phyloP scores from a whole-genome alignment of 2,888 invertebrate genomes.

The Yponomeuta plumbellus region DNA sequence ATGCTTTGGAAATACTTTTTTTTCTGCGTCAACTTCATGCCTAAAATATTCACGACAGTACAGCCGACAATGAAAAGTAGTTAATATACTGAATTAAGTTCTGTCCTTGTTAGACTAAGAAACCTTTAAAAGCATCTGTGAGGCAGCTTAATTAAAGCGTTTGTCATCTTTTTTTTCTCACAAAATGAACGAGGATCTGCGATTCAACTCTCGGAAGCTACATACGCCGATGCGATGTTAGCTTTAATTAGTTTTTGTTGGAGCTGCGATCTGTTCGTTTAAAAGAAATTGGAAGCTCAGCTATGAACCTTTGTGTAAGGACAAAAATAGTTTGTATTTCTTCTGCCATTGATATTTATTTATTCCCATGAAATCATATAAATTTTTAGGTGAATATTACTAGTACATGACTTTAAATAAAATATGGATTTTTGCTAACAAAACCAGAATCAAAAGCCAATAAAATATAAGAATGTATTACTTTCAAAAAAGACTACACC shows the following conservation, averaged over 20 bases:
- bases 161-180: conserved; percentile 51
- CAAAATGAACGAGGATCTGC: conserved; percentile 30
- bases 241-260: conserved; percentile 66
- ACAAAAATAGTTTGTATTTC: conserved; percentile 9
- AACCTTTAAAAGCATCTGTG: conserved; percentile 28
- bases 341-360: neutral
- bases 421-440: no score
- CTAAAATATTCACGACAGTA: no score
- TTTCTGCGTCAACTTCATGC: no score
- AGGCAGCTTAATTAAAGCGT: neutral
- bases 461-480: no score
- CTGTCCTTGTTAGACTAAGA: no score
- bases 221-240: conserved; percentile 62
- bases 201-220: conserved; percentile 54
- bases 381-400: neutral
- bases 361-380: neutral
- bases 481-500: no score
- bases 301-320: conserved; percentile 8
- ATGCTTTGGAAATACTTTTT: no score
- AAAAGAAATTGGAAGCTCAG: conserved; percentile 37
- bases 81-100: no score
- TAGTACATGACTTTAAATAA: no score
- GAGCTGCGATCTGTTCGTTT: conserved; percentile 40
- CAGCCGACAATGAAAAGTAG: no score
- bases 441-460: no score